Evolutionary conservation across 1,140 invertebrate genomes (phyloP).

Genomic region (Drosophila repletoides): DNA sequence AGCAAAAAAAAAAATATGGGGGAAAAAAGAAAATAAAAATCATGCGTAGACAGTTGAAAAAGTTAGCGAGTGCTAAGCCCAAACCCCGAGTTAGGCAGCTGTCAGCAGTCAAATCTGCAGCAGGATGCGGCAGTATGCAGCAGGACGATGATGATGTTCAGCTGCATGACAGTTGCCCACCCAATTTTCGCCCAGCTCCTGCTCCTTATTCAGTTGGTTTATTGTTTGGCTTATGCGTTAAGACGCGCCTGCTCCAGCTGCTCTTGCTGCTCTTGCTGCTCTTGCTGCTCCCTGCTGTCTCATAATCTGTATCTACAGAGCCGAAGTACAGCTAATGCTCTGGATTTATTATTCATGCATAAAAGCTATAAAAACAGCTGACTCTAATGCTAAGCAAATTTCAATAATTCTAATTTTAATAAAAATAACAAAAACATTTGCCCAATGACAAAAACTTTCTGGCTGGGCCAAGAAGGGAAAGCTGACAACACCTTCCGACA

Average conservation of each 20-base stretch:
- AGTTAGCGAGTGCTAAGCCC: slow-evolving; percentile 26
- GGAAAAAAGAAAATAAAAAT: slow-evolving; percentile 27
- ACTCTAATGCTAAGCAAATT: slow-evolving; percentile 64
- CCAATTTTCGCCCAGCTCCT: too few relatives aligned
- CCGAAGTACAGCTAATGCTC: slow-evolving; percentile 29
- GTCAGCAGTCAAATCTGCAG: slow-evolving; percentile 71
- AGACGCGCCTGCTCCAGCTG: neutral
- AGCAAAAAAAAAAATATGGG: slow-evolving; percentile 36
- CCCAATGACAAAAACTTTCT: slow-evolving; percentile 23
- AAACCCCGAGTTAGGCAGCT: slow-evolving; percentile 46
- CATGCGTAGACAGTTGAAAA: slow-evolving; percentile 24
- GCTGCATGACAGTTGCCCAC: slow-evolving; percentile 21
- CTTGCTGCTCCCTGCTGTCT: neutral
- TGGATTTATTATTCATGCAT: slow-evolving; percentile 63
- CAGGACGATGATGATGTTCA: slow-evolving; percentile 28
- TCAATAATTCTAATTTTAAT: slow-evolving; percentile 72
- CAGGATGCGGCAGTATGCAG: slow-evolving; percentile 6
- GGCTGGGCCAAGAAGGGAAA: slow-evolving; percentile 25
- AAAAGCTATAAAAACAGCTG: slow-evolving; percentile 66
- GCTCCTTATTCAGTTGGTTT: neutral
- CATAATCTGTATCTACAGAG: neutral
- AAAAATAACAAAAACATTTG: slow-evolving; percentile 44
- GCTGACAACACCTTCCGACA: slow-evolving; percentile 18
- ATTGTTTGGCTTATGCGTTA: slow-evolving; percentile 1
- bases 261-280: neutral